phyloP scores from a whole-genome alignment of 64 coral and sea anemone genomes.

The Montipora sp. region DNA sequence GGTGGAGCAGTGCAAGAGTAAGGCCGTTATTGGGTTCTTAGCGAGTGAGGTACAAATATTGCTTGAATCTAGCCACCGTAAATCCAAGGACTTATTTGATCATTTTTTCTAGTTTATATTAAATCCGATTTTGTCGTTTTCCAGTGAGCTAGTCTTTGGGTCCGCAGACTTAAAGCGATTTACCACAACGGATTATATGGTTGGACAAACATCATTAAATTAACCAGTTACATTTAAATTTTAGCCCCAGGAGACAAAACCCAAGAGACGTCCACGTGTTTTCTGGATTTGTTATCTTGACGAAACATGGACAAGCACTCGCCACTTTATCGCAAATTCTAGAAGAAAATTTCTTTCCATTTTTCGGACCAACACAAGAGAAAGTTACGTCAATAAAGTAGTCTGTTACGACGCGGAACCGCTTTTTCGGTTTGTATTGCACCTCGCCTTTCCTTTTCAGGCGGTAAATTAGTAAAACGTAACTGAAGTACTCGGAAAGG shows the following conservation, averaged over 20 bases:
- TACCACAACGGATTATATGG: not conserved
- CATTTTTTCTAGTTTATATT: not conserved
- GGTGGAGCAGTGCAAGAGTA: conserved; percentile 14
- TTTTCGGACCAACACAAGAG: conserved; percentile 14
- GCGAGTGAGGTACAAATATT: conserved; percentile 11
- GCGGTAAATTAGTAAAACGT: not conserved
- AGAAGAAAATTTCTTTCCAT: conserved; percentile 18
- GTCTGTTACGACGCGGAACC: not conserved
- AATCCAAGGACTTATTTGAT: not conserved
- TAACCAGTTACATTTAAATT: not conserved
- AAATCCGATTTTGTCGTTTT: not conserved
- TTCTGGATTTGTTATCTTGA: not conserved
- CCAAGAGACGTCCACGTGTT: not conserved
- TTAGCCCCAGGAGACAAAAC: conserved; percentile 11
- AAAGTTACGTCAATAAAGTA: conserved; percentile 6
- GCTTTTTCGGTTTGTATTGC: conserved; percentile 26
- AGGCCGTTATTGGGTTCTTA: conserved; percentile 27
- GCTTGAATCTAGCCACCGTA: not conserved
- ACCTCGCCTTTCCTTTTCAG: not conserved
- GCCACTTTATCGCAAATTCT: not conserved
- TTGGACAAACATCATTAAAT: not conserved
- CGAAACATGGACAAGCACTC: not conserved
- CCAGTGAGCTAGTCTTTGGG: not conserved
- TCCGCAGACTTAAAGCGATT: not conserved
- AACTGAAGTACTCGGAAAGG: not conserved